These are phyloP conservation scores for Chirona hameri DNA, from an alignment of 2,888 invertebrate genomes.

Conservation along the genomic window DNA sequence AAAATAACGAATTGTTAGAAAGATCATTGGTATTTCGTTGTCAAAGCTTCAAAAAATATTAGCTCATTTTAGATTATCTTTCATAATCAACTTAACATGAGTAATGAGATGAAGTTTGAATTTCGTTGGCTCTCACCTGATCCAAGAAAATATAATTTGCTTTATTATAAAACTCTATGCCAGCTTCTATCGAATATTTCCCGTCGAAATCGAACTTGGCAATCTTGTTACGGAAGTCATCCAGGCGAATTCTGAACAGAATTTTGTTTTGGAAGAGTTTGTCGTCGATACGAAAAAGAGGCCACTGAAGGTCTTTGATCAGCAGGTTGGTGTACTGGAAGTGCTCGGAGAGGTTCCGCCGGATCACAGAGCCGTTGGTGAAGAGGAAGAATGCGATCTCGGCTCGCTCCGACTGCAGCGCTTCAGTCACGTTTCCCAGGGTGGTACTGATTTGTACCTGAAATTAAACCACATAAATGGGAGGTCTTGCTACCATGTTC, in stretches of 20 bases:
- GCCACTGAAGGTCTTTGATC: slow-evolving; percentile 42
- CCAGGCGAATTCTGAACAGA: slow-evolving; percentile 35
- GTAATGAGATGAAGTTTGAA: too few species aligned
- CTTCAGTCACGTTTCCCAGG: slow-evolving; percentile 24
- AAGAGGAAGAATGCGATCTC: slow-evolving; percentile 45
- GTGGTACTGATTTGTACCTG: slow-evolving; percentile 28
- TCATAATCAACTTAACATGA: too few species aligned
- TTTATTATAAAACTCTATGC: slow-evolving; percentile 45
- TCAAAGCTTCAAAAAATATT: too few species aligned
- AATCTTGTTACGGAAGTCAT: slow-evolving; percentile 38
- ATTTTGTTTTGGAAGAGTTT: slow-evolving; percentile 24
- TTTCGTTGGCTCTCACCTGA: slow-evolving; percentile 40
- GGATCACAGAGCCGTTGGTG: slow-evolving; percentile 38
- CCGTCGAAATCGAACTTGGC: slow-evolving; percentile 34
- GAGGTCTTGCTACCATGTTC: too few species aligned
- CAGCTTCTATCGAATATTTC: slow-evolving; percentile 38
- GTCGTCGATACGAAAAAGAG: background rate
- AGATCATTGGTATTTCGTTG: too few species aligned
- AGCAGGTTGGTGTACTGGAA: slow-evolving; percentile 47
- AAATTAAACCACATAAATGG: background rate
- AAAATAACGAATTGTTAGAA: too few species aligned
- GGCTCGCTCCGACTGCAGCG: slow-evolving; percentile 52
- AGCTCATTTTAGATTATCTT: too few species aligned
- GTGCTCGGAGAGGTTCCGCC: slow-evolving; percentile 43
- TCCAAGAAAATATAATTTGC: slow-evolving; percentile 46